Base-by-base conservation (phyloP, 2,797 vertebrate species). In the Hemitrygon akajei region DNA sequence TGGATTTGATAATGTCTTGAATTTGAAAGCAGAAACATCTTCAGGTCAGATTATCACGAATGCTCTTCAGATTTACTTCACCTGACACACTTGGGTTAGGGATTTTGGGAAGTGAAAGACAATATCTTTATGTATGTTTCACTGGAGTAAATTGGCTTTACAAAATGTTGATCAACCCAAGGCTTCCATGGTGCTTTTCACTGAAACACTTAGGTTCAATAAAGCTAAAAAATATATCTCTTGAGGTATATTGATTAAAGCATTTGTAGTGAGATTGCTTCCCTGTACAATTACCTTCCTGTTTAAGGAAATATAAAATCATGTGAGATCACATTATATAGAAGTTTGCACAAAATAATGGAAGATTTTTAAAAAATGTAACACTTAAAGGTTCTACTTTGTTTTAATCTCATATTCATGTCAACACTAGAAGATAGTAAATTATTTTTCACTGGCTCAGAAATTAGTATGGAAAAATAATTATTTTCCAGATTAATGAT, bases 401-500 rank as follows among this genome's bases (percentile, higher is more conserved):
- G 60, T 89, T 86, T 89, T n/a, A 37, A 20, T 69, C 34, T 89
- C 60, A 89, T 34, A 63, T 37, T 16, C 30, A 20, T 87, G 16
- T 60, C 63, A 89, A 89, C n/a, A 37, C n/a, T 10, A 89, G 86
- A 89, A 89, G 69, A 89, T 89, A 69, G 63, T 58, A 89, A 37
- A 11, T 69, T 69, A 89, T 37, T 69, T 89, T 89, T 89, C 66
- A 25, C 63, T 69, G 86, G 60, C 18, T 89, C 18, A 69, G 18
- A 89, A 69, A 37, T 69, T 69, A 89, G 14, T 89, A 89, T 37
- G n/a, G 63, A 69, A 89, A 86, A 7, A 34, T 30, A 66, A 69
- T 89, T 89, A 89, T 89, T 89, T 34, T 89, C 16, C 60, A 69
- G 63, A 89, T 89, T 37, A 89, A 69, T 86, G n/a, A n/a, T 69